phyloP scores from a whole-genome alignment of 2,113 vertebrate genomes.

The Oenanthe oenanthe region DNA sequence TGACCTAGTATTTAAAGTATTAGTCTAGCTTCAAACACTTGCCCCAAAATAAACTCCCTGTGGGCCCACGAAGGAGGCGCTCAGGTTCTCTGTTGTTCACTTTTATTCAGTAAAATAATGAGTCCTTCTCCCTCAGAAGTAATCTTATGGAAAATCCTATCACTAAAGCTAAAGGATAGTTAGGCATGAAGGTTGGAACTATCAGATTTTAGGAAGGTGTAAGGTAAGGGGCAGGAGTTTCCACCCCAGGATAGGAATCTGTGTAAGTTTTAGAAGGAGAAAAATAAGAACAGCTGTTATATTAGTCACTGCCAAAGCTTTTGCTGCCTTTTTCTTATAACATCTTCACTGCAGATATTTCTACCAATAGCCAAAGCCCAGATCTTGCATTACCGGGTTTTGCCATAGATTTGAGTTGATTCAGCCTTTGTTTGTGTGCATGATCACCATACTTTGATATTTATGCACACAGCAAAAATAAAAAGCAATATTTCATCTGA shows the following conservation, averaged over 20 bases:
- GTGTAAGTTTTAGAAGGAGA: background rate
- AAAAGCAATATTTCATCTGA: constrained; percentile 5
- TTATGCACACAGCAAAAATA: background rate
- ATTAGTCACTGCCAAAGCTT: background rate
- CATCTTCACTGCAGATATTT: background rate
- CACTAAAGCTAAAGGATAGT: background rate
- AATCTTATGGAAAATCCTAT: background rate
- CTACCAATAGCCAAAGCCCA: background rate
- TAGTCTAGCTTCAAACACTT: background rate
- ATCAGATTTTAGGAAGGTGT: background rate
- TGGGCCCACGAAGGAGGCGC: background rate
- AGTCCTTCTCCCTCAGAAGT: background rate
- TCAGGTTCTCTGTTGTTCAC: background rate
- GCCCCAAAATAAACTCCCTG: background rate
- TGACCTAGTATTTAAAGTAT: background rate
- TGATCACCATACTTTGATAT: background rate
- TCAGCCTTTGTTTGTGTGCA: background rate
- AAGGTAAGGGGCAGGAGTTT: background rate
- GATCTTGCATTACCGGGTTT: background rate
- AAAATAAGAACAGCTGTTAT: background rate
- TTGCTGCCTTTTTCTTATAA: background rate
- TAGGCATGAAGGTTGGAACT: background rate
- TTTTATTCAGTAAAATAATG: background rate
- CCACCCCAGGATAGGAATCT: background rate
- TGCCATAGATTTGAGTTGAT: background rate